Evolutionary conservation across 2,113 vertebrate species (phyloP).

Genomic region (Aegypius monachus): DNA sequence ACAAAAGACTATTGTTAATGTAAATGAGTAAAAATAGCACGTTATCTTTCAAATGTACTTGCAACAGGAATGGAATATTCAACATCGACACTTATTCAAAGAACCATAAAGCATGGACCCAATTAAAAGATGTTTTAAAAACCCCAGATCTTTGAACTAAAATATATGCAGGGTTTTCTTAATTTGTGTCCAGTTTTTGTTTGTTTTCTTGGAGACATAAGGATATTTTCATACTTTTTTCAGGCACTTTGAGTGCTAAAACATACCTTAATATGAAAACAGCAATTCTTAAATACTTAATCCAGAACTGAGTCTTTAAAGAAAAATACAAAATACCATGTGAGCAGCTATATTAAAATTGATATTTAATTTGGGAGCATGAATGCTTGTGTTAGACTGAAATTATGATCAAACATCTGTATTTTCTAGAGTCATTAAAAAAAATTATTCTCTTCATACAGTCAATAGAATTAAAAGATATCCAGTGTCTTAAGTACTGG

Average conservation of each 20-base stretch:
- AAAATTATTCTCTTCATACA: background rate
- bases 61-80: background rate
- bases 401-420: background rate
- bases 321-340: background rate
- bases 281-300: background rate
- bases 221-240: background rate
- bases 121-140: background rate
- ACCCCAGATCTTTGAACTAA: background rate
- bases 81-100: background rate
- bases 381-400: background rate
- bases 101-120: background rate
- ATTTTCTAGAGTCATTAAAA: background rate
- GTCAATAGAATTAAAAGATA: background rate
- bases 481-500: background rate
- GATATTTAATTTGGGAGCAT: background rate
- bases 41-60: background rate
- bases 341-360: background rate
- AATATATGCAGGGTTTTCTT: background rate
- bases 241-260: background rate
- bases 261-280: background rate
- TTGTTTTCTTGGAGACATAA: background rate
- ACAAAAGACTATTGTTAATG: background rate
- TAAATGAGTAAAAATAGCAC: background rate
- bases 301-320: background rate
- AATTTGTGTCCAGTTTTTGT: background rate